A percentile compares a stretch with the other conserved stretches of the same genome.
Evolutionary conservation across 2,113 vertebrate species (phyloP).

Genomic region (Pelecanus crispus): DNA sequence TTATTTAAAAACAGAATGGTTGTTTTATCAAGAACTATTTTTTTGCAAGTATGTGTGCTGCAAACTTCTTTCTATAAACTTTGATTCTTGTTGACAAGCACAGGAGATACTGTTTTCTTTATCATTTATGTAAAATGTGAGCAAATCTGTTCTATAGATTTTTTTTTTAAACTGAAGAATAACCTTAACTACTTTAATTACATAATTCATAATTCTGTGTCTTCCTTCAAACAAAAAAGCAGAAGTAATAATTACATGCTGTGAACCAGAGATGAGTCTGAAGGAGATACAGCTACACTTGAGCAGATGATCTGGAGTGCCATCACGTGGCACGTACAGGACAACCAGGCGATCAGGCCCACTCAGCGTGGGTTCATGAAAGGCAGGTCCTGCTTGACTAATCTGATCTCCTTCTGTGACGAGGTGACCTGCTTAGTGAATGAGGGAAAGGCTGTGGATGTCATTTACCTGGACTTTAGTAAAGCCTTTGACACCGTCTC

Average conservation of each 20-base stretch:
- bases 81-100: not conserved
- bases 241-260: not conserved
- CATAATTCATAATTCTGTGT: not conserved
- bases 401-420: too few species aligned
- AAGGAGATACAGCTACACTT: not conserved
- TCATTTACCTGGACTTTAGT: too few species aligned
- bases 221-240: not conserved
- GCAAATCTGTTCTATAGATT: not conserved
- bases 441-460: too few species aligned
- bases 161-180: not conserved
- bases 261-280: not conserved
- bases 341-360: too few species aligned
- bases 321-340: too few species aligned
- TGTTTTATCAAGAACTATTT: not conserved
- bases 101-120: not conserved
- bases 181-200: not conserved
- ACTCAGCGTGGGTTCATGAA: too few species aligned
- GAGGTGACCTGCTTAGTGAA: too few species aligned
- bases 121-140: not conserved
- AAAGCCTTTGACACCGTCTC: too few species aligned
- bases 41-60: not conserved
- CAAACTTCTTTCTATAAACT: not conserved
- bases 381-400: too few species aligned
- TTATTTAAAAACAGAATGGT: not conserved
- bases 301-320: too few species aligned